Evolutionary conservation across 2,113 vertebrate genomes (phyloP).

Genomic region (Gopherus evgoodei): DNA sequence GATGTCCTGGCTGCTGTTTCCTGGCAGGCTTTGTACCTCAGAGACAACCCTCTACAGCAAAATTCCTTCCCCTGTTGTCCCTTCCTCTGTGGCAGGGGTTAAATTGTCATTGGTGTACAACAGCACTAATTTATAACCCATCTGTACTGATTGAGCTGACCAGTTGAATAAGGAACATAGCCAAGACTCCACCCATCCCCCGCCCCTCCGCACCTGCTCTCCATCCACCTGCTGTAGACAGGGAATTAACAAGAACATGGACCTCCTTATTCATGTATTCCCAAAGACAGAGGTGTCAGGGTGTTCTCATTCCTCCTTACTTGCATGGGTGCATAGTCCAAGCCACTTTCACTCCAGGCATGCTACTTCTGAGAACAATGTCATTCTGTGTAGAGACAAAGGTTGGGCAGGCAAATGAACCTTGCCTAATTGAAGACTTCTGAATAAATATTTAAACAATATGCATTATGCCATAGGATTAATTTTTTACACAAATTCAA

Average conservation of each 20-base stretch:
- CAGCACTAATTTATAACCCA: background rate
- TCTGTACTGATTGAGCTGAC: background rate
- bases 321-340: background rate
- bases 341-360: constrained; percentile 3
- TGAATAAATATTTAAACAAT: background rate
- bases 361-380: background rate
- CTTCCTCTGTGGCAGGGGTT: background rate
- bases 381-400: background rate
- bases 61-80: background rate
- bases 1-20: too few species aligned
- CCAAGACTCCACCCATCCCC: background rate
- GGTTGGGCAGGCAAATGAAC: background rate
- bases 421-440: background rate
- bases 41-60: background rate
- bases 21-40: background rate
- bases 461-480: background rate
- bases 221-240: background rate
- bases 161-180: background rate
- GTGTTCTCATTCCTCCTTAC: background rate
- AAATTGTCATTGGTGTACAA: background rate
- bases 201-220: background rate
- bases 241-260: background rate
- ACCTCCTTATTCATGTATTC: background rate
- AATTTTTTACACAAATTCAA: background rate
- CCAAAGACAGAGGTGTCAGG: background rate